Evolutionary conservation across 2,113 vertebrate genomes (phyloP), one percentile per base, ranked within the genome.

Genomic region (Pao palembangensis): DNA sequence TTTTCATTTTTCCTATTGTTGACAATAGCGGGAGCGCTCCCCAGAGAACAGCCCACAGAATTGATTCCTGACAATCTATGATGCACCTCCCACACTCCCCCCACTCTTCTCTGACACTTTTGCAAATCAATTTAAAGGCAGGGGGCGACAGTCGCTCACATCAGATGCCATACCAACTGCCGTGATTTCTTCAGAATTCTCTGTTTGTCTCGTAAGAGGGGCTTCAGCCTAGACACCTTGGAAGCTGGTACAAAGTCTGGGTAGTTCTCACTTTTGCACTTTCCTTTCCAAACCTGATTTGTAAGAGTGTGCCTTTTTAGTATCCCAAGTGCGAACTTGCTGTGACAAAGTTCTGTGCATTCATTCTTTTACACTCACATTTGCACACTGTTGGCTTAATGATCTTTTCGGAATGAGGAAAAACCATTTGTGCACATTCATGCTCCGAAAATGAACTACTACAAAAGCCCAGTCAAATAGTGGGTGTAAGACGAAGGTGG

Each of bases 61-160:
- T 89, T 89, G 90, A 91, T 90, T 90, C 85, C 84, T 89, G 89
- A 91, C 88, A 83, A 90, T 87, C 78, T 76, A 70, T 67, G 80
- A 89, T 87, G 86, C 88, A 84, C 85, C 80, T 86, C 78, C 78
- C 77, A 17, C 25, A 85, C 77, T 79, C 79, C 67, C 67, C 75
- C 69, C 72, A 74, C 81, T 81, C 73, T 81, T 75, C 76, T 75
- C 71, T 70, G 78, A 85, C 83, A 83, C 84, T 84, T 74, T 83
- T 67, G 84, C 86, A 89, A 90, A 92, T 91, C 89, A 89, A 85
- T 79, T 87, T 87, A 85, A 87, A 91, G 86, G 80, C 78, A 83
- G 62, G 51, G 77, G 17, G 84, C 87, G 85, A 88, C 89, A 90
- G 88, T 78, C 79, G 51, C 80, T 85, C 87, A 81, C 88, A 72